Base-by-base conservation (phyloP, 2,888 invertebrate genomes). In the Unio pictorum region DNA sequence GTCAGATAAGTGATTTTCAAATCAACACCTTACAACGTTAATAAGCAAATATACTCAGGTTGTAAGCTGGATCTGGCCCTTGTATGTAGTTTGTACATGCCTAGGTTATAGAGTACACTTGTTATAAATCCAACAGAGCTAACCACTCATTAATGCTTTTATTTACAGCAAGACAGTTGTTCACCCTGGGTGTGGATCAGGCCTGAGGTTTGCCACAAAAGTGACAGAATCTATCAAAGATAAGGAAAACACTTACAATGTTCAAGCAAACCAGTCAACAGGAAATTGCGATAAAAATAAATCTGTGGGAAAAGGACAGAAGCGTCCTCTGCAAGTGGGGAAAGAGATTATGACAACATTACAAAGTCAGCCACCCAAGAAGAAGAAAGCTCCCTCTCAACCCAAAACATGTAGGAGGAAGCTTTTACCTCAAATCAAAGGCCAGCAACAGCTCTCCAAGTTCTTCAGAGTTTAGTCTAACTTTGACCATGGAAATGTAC, bases 371-470 rank as follows among this genome's bases (percentile, higher is more conserved):
- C 70, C 76, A n/a, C 59, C 64, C 28, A 64, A 61, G 45, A 81
- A 79, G 68, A 81, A 78, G 69, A 74, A 79, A 57, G 76, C 81
- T 66, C 67, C 66, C 20, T 67, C 74, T 58, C 66, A 70, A 57
- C 75, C 76, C 23, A 79, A 77, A 65, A 74, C 82, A 55, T 80
- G 80, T 65, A 66, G 84, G 20, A 74, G 83, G 59, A 82, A 81
- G 64, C 72, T 85, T 23, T 61, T 85, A 64, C 83, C 85, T 20
- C 85, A 81, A 69, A 77, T 85, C 73, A 84, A 83, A 76, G 85
- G 85, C 63, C 85, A 85, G 69, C 80, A 82, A 67, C 78, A 79
- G 26, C 60, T 84, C 28, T 75, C 78, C 11, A 80, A 71, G 11
- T 84, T 84, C 62, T 83, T 84, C 66, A 75, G 83, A 66, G 74